Conservation (phyloP, 53 echinoderm and acorn worm species). For the Echinarachnius parma region DNA sequence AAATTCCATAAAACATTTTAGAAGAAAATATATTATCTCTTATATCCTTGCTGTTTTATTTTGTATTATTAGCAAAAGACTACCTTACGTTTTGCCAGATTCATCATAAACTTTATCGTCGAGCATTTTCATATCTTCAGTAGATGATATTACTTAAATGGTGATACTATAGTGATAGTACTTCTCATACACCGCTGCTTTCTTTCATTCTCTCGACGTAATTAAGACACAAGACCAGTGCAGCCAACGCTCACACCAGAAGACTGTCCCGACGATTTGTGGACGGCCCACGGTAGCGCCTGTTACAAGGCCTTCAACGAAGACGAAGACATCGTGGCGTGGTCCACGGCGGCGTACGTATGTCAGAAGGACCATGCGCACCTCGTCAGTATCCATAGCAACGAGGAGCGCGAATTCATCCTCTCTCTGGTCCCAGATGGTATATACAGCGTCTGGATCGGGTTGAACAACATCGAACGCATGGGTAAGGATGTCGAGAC, state of each 20-base stretch:
- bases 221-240: too few species aligned
- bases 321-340: slow-evolving; percentile 16
- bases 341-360: slow-evolving; percentile 42
- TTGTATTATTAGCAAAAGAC: too few species aligned
- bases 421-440: slow-evolving; percentile 19
- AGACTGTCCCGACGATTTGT: slow-evolving; percentile 51
- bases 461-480: slow-evolving; percentile 31
- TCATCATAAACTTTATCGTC: too few species aligned
- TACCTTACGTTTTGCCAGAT: too few species aligned
- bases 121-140: too few species aligned
- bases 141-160: too few species aligned
- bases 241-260: slow-evolving; percentile 45
- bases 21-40: too few species aligned
- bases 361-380: slow-evolving; percentile 33
- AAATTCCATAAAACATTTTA: too few species aligned
- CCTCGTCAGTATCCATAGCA: slow-evolving; percentile 51
- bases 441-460: slow-evolving; percentile 58
- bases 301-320: slow-evolving; percentile 59
- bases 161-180: too few species aligned
- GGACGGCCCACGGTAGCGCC: slow-evolving; percentile 44
- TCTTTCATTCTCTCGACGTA: too few species aligned
- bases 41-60: too few species aligned
- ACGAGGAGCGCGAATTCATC: slow-evolving; percentile 41
- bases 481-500: slow-evolving; percentile 27
- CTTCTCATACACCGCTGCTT: too few species aligned